Conservation (phyloP, 2,113 vertebrate genomes). For the Amphilophus citrinellus region DNA sequence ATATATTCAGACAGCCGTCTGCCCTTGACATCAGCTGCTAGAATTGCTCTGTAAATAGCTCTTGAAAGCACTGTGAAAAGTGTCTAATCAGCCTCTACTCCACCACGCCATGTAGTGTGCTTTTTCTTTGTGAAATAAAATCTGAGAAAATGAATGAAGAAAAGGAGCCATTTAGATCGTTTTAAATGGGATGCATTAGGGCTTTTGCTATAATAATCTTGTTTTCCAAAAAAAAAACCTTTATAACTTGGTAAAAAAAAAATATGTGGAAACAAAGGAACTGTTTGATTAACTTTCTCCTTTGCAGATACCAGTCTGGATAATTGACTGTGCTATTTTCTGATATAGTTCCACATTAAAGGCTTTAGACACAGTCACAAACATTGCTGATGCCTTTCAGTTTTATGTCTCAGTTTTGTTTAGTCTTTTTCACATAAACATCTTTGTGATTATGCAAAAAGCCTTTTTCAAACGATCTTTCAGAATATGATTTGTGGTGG, state of each 20-base stretch:
- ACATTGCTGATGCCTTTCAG: background rate
- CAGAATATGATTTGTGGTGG: background rate
- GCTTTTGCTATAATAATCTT: background rate
- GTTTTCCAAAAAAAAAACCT: background rate
- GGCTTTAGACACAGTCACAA: background rate
- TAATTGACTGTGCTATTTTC: background rate
- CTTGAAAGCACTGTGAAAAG: background rate
- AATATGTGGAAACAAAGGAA: background rate
- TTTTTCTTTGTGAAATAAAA: background rate
- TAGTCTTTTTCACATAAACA: accelerated
- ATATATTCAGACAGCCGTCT: background rate
- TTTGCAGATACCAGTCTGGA: background rate
- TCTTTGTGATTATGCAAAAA: background rate
- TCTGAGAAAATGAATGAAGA: background rate
- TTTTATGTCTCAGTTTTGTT: background rate
- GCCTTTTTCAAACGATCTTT: background rate
- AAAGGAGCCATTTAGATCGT: background rate
- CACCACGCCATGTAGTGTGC: background rate
- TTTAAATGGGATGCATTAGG: background rate
- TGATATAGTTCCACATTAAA: background rate
- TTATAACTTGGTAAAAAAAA: background rate
- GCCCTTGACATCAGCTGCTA: background rate
- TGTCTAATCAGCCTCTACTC: background rate
- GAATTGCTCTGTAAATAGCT: background rate
- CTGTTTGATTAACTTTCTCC: background rate